Conservation (phyloP, 2,797 vertebrate species). For the Rachycentron canadum region DNA sequence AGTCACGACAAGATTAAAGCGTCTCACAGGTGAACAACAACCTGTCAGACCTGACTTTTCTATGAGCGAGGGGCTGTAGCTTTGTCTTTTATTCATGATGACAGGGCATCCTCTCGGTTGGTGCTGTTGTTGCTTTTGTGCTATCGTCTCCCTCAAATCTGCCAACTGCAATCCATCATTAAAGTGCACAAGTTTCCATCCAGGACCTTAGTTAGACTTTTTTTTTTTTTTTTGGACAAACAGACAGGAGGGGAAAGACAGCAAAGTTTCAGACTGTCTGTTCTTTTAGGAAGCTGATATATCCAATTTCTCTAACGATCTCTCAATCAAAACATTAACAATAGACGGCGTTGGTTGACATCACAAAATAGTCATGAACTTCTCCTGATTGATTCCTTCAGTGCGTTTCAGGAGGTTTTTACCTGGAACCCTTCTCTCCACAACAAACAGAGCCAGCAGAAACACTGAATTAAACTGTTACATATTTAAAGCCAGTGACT, state of each 20-base stretch:
- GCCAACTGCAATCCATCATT: slow-evolving; percentile 27
- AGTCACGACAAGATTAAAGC: neutral
- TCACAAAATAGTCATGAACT: too few species aligned
- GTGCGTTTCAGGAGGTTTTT: too few species aligned
- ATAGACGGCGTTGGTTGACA: too few species aligned
- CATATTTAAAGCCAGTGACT: too few species aligned
- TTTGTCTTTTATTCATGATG: slow-evolving; percentile 29
- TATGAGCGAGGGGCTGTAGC: neutral
- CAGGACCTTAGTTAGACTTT: neutral
- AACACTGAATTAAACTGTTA: too few species aligned
- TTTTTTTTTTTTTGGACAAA: neutral
- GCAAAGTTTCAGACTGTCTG: neutral
- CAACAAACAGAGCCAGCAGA: too few species aligned
- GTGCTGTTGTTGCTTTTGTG: slow-evolving; percentile 17
- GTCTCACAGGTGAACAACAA: neutral
- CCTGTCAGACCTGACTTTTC: slow-evolving; percentile 2
- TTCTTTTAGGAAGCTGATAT: slow-evolving; percentile 6
- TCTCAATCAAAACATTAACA: too few species aligned
- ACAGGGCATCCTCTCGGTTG: slow-evolving; percentile 35
- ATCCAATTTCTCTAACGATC: slow-evolving; percentile 13
- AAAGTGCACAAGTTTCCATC: neutral
- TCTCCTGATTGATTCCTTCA: too few species aligned
- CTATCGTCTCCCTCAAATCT: slow-evolving; percentile 13
- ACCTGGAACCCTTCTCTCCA: too few species aligned
- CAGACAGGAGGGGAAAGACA: neutral